Evolutionary conservation across 1,140 invertebrate species (phyloP).

Genomic region (Idris sp.): DNA sequence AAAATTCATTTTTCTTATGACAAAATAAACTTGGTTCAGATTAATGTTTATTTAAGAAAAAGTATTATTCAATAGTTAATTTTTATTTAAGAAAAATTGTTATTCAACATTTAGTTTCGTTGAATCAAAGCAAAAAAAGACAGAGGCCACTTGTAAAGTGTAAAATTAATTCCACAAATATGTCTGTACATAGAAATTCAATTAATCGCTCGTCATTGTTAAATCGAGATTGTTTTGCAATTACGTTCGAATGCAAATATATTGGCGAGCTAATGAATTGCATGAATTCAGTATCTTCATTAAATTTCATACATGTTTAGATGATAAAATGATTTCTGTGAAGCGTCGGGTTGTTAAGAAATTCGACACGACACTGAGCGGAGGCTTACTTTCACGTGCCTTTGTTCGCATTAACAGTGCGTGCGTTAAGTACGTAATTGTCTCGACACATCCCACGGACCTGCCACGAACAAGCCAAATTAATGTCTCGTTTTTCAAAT

Average conservation of each 20-base stretch:
- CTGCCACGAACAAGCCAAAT: constrained; percentile 12
- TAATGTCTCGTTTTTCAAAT: no score
- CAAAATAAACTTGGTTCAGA: no score
- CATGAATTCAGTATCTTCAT: constrained; percentile 34
- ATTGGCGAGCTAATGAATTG: constrained; percentile 22
- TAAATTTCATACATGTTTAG: constrained; percentile 51
- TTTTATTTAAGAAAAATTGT: no score
- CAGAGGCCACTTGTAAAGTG: no score
- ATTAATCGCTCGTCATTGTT: constrained; percentile 28
- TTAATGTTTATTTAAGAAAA: no score
- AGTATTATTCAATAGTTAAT: no score
- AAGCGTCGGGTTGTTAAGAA: constrained; percentile 39
- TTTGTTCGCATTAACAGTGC: constrained; percentile 56
- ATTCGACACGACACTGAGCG: constrained; percentile 48
- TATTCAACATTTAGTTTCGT: no score
- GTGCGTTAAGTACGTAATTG: constrained; percentile 59
- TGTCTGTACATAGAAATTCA: constrained; percentile 15
- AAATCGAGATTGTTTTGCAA: constrained; percentile 40
- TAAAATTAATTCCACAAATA: constrained; percentile 13
- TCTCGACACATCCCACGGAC: constrained; percentile 41
- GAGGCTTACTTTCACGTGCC: constrained; percentile 54
- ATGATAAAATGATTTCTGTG: constrained; percentile 50
- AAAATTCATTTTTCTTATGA: no score
- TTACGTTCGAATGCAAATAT: constrained; percentile 40
- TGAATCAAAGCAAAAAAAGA: no score